A percentile compares a stretch with the other conserved stretches of the same genome.
Evolutionary conservation across 2,113 vertebrate genomes (phyloP).

Genomic region (Cairina moschata): DNA sequence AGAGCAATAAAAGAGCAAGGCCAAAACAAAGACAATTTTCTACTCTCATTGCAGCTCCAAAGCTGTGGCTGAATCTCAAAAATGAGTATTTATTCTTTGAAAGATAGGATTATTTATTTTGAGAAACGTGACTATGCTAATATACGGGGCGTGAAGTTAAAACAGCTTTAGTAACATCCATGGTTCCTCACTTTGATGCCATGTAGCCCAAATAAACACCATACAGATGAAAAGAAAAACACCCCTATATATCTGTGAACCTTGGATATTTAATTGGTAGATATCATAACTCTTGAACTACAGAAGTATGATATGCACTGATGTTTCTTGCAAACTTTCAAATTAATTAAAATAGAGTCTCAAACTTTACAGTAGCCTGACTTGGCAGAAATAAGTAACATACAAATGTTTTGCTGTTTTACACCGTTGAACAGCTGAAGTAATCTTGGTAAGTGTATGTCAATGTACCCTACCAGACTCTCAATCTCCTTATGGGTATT

Average conservation of each 20-base stretch:
- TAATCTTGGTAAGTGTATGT: neutral
- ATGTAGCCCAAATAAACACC: neutral
- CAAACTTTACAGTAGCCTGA: neutral
- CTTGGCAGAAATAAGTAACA: neutral
- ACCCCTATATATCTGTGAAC: neutral
- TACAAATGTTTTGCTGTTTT: neutral
- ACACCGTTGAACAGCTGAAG: neutral
- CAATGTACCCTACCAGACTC: neutral
- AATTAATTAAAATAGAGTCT: neutral
- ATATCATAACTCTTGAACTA: neutral
- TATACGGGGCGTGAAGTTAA: neutral
- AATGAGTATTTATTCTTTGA: neutral
- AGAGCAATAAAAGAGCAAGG: neutral
- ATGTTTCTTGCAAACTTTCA: neutral
- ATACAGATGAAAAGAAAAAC: neutral
- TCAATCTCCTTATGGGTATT: neutral
- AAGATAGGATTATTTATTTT: neutral
- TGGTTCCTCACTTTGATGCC: neutral
- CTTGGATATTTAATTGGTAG: neutral
- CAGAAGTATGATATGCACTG: neutral
- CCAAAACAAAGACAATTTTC: neutral
- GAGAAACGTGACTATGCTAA: neutral
- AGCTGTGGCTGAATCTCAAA: neutral
- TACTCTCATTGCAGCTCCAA: neutral
- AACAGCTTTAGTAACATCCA: neutral